phyloP scores from a whole-genome alignment of 2,113 vertebrate genomes.

The Coptodon bakossiorum region DNA sequence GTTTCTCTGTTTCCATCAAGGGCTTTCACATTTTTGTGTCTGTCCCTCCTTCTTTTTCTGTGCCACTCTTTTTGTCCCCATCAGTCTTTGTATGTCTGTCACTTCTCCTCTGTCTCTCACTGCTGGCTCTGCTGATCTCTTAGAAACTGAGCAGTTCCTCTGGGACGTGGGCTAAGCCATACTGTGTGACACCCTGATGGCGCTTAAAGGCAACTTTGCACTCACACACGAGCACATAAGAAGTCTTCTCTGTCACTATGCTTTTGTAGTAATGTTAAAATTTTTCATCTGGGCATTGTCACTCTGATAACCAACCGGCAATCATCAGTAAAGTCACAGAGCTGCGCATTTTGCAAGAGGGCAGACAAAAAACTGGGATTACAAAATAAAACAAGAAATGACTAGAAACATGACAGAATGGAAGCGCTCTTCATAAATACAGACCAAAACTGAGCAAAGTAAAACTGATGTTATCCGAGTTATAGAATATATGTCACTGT shows the following conservation, averaged over 20 bases:
- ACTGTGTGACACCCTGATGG: slow-evolving; percentile 52
- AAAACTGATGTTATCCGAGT: not conserved
- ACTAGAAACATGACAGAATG: not conserved
- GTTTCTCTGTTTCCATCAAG: not conserved
- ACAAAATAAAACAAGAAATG: not conserved
- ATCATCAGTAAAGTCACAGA: not conserved
- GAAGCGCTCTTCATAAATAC: not conserved
- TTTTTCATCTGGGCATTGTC: not conserved
- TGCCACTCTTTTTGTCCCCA: slow-evolving; percentile 16
- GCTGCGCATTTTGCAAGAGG: not conserved
- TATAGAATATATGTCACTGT: not conserved
- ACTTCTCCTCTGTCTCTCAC: slow-evolving; percentile 1
- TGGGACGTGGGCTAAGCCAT: slow-evolving; percentile 21
- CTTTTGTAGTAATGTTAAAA: not conserved
- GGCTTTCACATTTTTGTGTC: not conserved
- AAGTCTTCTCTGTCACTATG: not conserved
- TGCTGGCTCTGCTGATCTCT: slow-evolving; percentile 32
- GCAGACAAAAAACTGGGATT: not conserved
- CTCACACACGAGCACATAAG: not conserved
- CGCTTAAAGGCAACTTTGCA: slow-evolving; percentile 25
- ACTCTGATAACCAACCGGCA: not conserved
- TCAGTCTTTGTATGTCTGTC: not conserved
- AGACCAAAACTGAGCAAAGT: not conserved
- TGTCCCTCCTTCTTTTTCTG: not conserved
- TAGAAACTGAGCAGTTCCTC: slow-evolving; percentile 46